These are phyloP conservation scores for Scaptomyza flava DNA, from an alignment of 2,888 invertebrate genomes.

Conservation along the genomic window DNA sequence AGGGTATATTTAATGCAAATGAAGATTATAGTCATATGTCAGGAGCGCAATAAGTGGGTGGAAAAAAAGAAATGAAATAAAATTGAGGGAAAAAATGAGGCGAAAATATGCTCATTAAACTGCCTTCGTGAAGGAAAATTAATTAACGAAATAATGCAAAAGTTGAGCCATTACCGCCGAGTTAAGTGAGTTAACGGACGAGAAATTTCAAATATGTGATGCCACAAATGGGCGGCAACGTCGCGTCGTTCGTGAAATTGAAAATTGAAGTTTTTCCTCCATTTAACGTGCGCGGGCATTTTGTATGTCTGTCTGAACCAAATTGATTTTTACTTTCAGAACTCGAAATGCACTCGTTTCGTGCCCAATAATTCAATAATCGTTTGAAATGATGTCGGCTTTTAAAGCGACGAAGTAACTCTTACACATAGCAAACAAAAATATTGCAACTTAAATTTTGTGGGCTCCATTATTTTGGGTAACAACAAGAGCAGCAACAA, in stretches of 20 bases:
- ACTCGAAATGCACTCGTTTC: conserved; percentile 54
- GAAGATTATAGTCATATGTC: conserved; percentile 49
- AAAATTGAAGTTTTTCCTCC: conserved; percentile 14
- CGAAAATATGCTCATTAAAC: conserved; percentile 57
- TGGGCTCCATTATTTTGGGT: conserved; percentile 26
- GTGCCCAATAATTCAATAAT: conserved; percentile 40
- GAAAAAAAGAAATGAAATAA: background rate
- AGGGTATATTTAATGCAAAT: conserved; percentile 10
- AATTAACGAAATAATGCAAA: conserved; percentile 70
- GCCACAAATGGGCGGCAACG: conserved; percentile 1
- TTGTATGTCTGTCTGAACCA: conserved; percentile 19
- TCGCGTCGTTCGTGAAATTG: background rate
- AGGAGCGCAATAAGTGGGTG: conserved; percentile 29
- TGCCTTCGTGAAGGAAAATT: conserved; percentile 67
- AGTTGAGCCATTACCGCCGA: conserved; percentile 53
- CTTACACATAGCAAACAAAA: conserved; percentile 7
- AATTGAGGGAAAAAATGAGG: background rate
- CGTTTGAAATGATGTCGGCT: conserved; percentile 16
- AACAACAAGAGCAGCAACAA: conserved; percentile 5
- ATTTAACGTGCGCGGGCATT: conserved; percentile 35
- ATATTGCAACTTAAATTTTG: conserved; percentile 31
- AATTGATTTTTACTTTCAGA: conserved; percentile 70
- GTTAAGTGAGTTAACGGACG: conserved; percentile 37
- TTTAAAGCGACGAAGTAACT: conserved; percentile 1
- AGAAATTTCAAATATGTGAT: conserved; percentile 32